Evolutionary conservation across 2,888 invertebrate genomes (phyloP).

Genomic region (Agriopis marginaria): DNA sequence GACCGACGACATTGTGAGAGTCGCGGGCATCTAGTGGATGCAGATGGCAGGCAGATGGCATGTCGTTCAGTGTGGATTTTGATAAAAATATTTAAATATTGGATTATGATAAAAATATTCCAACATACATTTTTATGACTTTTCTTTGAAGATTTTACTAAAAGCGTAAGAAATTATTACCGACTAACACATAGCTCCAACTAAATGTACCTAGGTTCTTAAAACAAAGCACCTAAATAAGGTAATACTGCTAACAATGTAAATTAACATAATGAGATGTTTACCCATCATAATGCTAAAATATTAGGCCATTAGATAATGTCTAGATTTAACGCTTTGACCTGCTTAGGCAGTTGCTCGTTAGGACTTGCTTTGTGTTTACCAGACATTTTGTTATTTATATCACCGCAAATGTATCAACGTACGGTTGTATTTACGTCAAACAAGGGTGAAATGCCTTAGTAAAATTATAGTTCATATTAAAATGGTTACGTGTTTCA

Average conservation of each 20-base stretch:
- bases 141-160: neutral
- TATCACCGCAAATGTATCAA: neutral
- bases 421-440: too few relatives aligned
- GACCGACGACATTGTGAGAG: too few relatives aligned
- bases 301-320: constrained; percentile 8
- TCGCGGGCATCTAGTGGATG: too few relatives aligned
- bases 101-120: too few relatives aligned
- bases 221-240: constrained; percentile 7
- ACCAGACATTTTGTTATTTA: neutral
- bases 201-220: neutral
- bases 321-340: constrained; percentile 12
- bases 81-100: too few relatives aligned
- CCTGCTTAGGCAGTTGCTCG: constrained; percentile 3
- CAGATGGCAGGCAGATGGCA: too few relatives aligned
- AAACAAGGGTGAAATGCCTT: too few relatives aligned
- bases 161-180: neutral
- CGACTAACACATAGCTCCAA: neutral
- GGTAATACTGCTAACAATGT: constrained; percentile 4
- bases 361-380: neutral
- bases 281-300: constrained; percentile 1
- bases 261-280: constrained; percentile 24
- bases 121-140: neutral
- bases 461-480: too few relatives aligned
- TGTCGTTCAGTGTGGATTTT: too few relatives aligned
- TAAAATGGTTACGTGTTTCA: too few relatives aligned